Evolutionary conservation across 2,888 invertebrate species (phyloP).

Genomic region (Periphyllus acericola): DNA sequence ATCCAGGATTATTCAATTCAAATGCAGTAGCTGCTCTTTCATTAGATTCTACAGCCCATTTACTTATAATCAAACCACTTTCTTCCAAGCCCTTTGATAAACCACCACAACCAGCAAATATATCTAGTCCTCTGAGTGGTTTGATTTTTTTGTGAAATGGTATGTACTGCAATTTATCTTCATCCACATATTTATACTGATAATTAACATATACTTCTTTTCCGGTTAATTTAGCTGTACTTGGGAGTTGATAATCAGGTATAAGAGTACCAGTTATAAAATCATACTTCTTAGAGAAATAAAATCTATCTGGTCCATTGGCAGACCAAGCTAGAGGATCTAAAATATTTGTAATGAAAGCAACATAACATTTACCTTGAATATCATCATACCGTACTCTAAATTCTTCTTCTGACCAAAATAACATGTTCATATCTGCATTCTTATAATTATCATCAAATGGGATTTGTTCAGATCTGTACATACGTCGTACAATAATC

Average conservation of each 20-base stretch:
- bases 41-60: constrained; percentile 86
- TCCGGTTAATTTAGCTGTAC: constrained; percentile 72
- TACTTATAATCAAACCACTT: constrained; percentile 76
- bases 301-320: constrained; percentile 77
- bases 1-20: constrained; percentile 77
- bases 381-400: constrained; percentile 74
- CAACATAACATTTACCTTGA: constrained; percentile 76
- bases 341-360: constrained; percentile 74
- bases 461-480: constrained; percentile 80
- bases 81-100: constrained; percentile 79
- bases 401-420: constrained; percentile 79
- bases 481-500: constrained; percentile 76
- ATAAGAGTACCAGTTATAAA: constrained; percentile 65
- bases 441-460: constrained; percentile 72
- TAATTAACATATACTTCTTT: constrained; percentile 50
- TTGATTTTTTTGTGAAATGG: constrained; percentile 33
- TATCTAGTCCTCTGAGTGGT: constrained; percentile 78
- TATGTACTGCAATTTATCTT: constrained; percentile 39
- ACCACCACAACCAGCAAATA: constrained; percentile 89
- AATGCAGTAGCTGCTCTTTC: constrained; percentile 83
- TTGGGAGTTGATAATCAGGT: constrained; percentile 73
- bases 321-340: constrained; percentile 72
- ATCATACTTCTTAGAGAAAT: constrained; percentile 78
- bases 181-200: constrained; percentile 44
- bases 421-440: constrained; percentile 78